A percentile compares a stretch with the other conserved stretches of the same genome.
Conservation (phyloP, 2,888 invertebrate species). For the Parasteatoda lunata region DNA sequence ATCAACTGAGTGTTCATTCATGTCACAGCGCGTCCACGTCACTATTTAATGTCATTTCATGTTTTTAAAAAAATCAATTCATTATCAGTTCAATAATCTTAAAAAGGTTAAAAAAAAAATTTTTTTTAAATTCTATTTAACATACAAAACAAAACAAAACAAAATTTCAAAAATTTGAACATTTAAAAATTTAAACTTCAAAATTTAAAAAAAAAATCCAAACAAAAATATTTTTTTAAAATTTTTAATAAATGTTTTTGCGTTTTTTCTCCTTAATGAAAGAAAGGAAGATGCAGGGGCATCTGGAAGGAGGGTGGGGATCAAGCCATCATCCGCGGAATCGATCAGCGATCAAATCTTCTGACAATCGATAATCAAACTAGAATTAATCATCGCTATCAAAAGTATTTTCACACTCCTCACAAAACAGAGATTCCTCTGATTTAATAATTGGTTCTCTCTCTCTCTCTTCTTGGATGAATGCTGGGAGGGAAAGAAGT, state of each 20-base stretch:
- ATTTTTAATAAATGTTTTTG: too few species aligned
- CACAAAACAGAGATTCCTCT: neutral
- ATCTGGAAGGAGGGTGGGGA: neutral
- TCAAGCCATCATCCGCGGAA: neutral
- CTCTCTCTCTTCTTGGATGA: too few species aligned
- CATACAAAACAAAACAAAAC: neutral
- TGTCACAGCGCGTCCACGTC: too few species aligned
- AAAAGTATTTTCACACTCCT: slow-evolving; percentile 39
- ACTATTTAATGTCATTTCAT: too few species aligned
- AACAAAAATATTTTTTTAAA: too few species aligned
- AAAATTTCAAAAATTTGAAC: neutral
- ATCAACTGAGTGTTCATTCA: too few species aligned
- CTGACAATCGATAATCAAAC: slow-evolving; percentile 31
- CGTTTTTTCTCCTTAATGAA: neutral
- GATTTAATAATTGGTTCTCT: slow-evolving; percentile 41
- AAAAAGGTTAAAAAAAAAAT: neutral
- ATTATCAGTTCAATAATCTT: too few species aligned
- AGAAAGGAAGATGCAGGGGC: neutral
- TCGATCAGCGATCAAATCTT: neutral
- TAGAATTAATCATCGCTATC: slow-evolving; percentile 40
- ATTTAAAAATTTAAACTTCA: neutral
- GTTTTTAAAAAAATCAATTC: too few species aligned
- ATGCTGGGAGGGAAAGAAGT: neutral
- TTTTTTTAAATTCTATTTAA: neutral
- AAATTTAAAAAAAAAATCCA: neutral